Base-by-base conservation (phyloP, 2,797 vertebrate genomes). In the Phaenicophaeus curvirostris region DNA sequence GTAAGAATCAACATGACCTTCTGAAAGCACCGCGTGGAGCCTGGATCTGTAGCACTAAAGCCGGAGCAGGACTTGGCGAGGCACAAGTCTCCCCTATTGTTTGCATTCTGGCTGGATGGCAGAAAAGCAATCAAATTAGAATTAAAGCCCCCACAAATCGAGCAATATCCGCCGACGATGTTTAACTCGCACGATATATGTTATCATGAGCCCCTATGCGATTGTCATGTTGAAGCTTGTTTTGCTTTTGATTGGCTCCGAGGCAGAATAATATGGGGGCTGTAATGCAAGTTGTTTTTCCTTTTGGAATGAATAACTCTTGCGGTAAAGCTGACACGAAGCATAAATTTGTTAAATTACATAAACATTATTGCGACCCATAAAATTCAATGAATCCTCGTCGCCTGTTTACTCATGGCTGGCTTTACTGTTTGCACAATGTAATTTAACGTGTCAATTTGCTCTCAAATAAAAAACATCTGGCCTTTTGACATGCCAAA, bases 401-500 rank as follows among this genome's bases (percentile, higher is more conserved):
- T 97, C 92, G 97, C 97, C 96, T 98, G 97, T 98, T 98, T 97
- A 96, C 97, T 96, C 95, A 71, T 81, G 95, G 95, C 97, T 97
- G 97, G 85, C 97, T 97, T 95, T 96, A 95, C 97, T 98, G 97
- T 98, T 98, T 98, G 97, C 97, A 97, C 98, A 98, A 97, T 97
- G 97, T 96, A 97, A 97, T 98, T 97, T 97, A 98, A 98, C 96
- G 97, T 98, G 98, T 98, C 98, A 97, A 98, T 98, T 98, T 98
- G 96, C 97, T 96, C 97, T 97, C 97, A 98, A 98, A 98, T 98
- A 97, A 96, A 97, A 98, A 98, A 98, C 98, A 98, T 98, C 98
- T 99, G 98, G 98, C 97, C 91, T 87, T 97, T 96, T 96, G 97
- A 98, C 94, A 97, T 93, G 97, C 97, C 97, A 98, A 97, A 97